Evolutionary conservation across 2,113 vertebrate genomes (phyloP).

Genomic region (Progne subis): DNA sequence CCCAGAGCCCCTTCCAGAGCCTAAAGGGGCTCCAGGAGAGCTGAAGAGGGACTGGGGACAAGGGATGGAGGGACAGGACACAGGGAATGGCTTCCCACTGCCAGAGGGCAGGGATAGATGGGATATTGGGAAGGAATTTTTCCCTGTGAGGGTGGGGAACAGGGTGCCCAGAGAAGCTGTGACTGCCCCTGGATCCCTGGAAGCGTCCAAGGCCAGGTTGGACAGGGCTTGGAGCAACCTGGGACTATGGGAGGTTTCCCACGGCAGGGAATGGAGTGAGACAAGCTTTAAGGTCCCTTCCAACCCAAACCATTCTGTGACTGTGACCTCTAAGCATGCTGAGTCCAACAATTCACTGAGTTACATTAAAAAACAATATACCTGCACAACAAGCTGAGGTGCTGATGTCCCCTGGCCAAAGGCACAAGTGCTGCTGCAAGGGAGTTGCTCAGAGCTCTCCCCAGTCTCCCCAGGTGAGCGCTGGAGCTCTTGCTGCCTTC

Average conservation of each 20-base stretch:
- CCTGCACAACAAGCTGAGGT: background rate
- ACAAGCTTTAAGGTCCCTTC: background rate
- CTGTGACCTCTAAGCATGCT: accelerated
- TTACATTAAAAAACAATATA: background rate
- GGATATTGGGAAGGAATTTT: accelerated
- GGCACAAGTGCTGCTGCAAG: background rate
- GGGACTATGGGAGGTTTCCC: accelerated
- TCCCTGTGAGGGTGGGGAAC: accelerated
- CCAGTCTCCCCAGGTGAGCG: accelerated
- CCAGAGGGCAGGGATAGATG: accelerated
- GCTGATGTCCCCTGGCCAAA: background rate
- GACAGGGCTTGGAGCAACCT: accelerated
- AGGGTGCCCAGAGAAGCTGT: background rate
- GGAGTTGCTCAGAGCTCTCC: background rate
- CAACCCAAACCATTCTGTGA: background rate
- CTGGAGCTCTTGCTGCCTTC: background rate
- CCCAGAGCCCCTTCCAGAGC: accelerated
- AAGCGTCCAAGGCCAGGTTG: background rate
- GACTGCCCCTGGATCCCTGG: background rate
- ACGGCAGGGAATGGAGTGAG: accelerated
- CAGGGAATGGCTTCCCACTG: background rate
- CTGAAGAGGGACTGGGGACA: background rate
- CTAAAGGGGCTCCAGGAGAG: background rate
- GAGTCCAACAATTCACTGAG: background rate
- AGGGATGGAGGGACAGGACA: background rate